Evolutionary conservation across 2,113 vertebrate species (phyloP).

Genomic region (Perccottus glenii): DNA sequence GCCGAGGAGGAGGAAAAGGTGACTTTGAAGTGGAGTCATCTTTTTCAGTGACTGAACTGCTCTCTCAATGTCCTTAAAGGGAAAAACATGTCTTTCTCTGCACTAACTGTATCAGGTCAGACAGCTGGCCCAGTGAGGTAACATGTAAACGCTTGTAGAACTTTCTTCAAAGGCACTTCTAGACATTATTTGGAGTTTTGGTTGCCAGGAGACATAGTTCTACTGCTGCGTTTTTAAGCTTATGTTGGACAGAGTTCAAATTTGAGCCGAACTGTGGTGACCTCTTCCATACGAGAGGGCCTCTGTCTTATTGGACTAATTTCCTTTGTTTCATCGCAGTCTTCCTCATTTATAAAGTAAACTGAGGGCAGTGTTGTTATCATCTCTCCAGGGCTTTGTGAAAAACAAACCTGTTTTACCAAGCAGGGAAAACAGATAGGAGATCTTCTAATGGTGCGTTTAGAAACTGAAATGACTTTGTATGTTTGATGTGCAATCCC

Average conservation of each 20-base stretch:
- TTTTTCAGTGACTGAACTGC: conserved; percentile 43
- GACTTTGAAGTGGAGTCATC: conserved; percentile 60
- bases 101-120: conserved; percentile 30
- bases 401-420: conserved; percentile 14
- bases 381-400: conserved; percentile 10
- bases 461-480: conserved; percentile 11
- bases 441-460: conserved; percentile 9
- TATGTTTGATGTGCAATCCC: conserved; percentile 14
- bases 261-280: conserved; percentile 60
- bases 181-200: conserved; percentile 53
- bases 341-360: conserved; percentile 51
- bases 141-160: conserved; percentile 35
- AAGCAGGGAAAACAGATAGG: conserved; percentile 2
- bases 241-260: conserved; percentile 65
- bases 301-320: conserved; percentile 56
- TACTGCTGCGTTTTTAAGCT: conserved; percentile 50
- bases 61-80: conserved; percentile 33
- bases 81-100: conserved; percentile 12
- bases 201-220: conserved; percentile 66
- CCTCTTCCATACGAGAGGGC: conserved; percentile 47
- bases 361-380: conserved; percentile 22
- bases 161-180: conserved; percentile 56
- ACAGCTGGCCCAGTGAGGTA: conserved; percentile 37
- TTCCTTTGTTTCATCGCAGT: conserved; percentile 60
- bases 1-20: conserved; percentile 49